Percentiles rank a stretch among this genome's conserved stretches.
phyloP scores from a whole-genome alignment of 2,888 invertebrate species.

The Herminia tarsipennalis region DNA sequence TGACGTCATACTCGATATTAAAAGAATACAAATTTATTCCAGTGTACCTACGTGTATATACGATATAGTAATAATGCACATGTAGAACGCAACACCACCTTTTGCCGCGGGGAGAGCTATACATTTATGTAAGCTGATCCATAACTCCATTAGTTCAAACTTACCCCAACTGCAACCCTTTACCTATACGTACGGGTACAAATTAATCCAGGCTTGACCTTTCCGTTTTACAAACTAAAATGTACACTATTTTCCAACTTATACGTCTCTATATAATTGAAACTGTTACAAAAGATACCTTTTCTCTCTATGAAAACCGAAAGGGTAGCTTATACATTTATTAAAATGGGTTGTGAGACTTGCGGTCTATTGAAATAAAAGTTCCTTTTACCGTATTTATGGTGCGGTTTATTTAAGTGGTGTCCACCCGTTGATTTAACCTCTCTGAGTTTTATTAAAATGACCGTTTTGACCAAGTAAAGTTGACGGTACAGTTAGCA shows the following conservation, averaged over 20 bases:
- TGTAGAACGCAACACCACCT: too few species aligned
- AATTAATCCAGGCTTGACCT: conserved; percentile 15
- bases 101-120: too few species aligned
- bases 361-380: conserved; percentile 17
- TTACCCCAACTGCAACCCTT: background rate
- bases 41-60: too few species aligned
- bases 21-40: too few species aligned
- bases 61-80: too few species aligned
- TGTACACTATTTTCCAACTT: conserved; percentile 1
- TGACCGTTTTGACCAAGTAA: background rate
- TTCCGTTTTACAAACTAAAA: conserved; percentile 14
- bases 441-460: conserved; percentile 1
- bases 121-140: too few species aligned
- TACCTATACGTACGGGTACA: background rate
- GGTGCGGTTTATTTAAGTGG: conserved; percentile 3
- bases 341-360: conserved; percentile 14
- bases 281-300: conserved; percentile 19
- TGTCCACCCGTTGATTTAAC: conserved; percentile 1
- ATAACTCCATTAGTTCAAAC: too few species aligned
- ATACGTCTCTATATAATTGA: conserved; percentile 8
- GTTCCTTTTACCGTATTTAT: conserved; percentile 13
- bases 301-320: conserved; percentile 17
- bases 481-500: too few species aligned
- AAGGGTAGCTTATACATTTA: conserved; percentile 14
- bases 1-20: too few species aligned